Evolutionary conservation across 2,113 vertebrate species (phyloP).

Genomic region (Recurvirostra avosetta): DNA sequence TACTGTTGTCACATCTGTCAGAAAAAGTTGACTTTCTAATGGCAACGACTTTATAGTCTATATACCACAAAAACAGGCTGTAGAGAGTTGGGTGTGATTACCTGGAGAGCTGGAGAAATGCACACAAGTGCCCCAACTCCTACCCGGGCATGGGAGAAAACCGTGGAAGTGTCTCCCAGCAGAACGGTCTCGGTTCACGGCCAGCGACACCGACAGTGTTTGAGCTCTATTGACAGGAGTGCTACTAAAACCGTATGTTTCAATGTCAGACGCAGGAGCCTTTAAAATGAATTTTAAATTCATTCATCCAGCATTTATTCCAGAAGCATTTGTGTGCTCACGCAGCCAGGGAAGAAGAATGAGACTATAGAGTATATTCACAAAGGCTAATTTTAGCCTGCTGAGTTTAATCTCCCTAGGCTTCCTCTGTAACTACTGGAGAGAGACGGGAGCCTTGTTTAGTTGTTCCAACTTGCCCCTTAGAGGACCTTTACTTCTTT

Average conservation of each 20-base stretch:
- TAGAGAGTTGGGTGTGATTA: not conserved
- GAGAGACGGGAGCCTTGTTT: not conserved
- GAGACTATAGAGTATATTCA: not conserved
- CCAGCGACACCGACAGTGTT: not conserved
- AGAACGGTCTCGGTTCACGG: fast-evolving
- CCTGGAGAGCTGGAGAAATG: not conserved
- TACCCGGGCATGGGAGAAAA: not conserved
- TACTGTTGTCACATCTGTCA: not conserved
- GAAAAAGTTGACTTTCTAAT: not conserved
- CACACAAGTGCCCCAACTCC: not conserved
- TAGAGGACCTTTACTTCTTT: not conserved
- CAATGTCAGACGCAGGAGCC: not conserved
- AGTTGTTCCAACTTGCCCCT: not conserved
- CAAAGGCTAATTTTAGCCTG: not conserved
- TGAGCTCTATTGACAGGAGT: not conserved
- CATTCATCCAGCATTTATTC: not conserved
- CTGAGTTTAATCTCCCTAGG: not conserved
- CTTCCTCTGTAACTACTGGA: not conserved
- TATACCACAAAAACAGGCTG: not conserved
- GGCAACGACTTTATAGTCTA: not conserved
- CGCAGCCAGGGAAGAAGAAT: not conserved
- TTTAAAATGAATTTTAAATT: not conserved
- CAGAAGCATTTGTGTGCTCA: not conserved
- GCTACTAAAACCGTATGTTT: not conserved
- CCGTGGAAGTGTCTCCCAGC: not conserved